Percentiles rank a stretch among this genome's conserved stretches.
phyloP scores from a whole-genome alignment of 2,888 invertebrate genomes.

The Temnothorax ravouxi region DNA sequence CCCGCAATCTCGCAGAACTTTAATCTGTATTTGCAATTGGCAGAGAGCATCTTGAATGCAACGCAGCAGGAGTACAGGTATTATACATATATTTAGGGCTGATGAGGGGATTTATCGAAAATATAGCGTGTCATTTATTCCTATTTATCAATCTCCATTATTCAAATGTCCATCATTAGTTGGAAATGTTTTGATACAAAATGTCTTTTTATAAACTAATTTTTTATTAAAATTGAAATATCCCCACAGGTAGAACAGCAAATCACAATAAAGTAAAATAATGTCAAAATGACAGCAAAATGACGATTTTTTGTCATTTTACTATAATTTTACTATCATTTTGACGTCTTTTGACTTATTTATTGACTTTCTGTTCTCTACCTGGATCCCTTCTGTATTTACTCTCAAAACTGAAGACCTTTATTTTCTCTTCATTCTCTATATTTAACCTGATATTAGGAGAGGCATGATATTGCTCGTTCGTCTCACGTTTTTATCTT shows the following conservation, averaged over 20 bases:
- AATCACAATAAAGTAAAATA: no score
- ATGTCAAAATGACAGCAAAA: no score
- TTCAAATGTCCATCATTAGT: no score
- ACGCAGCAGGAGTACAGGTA: constrained; percentile 87
- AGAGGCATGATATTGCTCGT: background rate
- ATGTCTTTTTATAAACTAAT: background rate
- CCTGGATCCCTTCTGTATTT: background rate
- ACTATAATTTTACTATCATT: no score
- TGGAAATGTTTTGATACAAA: background rate
- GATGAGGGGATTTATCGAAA: background rate
- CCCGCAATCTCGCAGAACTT: constrained; percentile 92
- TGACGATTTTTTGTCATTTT: no score
- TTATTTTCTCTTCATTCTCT: background rate
- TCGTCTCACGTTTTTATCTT: constrained; percentile 73
- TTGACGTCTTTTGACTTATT: no score
- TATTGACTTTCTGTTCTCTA: no score
- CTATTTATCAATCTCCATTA: no score
- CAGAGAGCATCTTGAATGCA: constrained; percentile 82
- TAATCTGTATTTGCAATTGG: constrained; percentile 91
- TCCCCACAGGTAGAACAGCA: no score
- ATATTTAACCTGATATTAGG: no score
- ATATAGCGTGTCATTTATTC: background rate
- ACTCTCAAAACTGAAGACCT: background rate
- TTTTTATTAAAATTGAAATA: background rate
- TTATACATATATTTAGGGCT: background rate